phyloP scores from a whole-genome alignment of 2,797 vertebrate species.

The Forpus xanthops region DNA sequence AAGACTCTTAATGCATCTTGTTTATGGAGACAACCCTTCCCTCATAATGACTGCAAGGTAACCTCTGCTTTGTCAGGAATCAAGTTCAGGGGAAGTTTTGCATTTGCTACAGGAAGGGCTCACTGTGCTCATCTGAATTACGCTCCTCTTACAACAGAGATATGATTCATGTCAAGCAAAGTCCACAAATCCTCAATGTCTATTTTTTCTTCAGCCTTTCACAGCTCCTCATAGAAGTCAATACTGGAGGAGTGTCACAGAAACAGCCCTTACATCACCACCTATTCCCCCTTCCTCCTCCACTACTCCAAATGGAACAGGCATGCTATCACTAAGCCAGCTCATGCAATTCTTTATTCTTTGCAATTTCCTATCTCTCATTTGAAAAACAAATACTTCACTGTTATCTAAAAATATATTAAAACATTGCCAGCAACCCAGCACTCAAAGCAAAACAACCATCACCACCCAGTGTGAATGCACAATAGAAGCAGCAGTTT shows the following conservation, averaged over 20 bases:
- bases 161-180: background rate
- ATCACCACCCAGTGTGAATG: conserved; percentile 53
- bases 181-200: background rate
- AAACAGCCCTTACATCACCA: conserved; percentile 16
- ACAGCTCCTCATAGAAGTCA: background rate
- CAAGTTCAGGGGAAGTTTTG: background rate
- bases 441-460: conserved; percentile 55
- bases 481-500: conserved; percentile 47
- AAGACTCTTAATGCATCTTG: background rate
- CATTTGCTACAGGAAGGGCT: background rate
- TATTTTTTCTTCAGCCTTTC: background rate
- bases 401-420: conserved; percentile 66
- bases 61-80: background rate
- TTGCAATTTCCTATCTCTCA: conserved; percentile 64
- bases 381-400: conserved; percentile 65
- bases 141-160: background rate
- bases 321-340: conserved; percentile 29
- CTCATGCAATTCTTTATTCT: conserved; percentile 61
- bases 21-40: background rate
- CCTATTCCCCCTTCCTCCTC: conserved; percentile 9
- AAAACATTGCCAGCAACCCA: conserved; percentile 54
- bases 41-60: background rate
- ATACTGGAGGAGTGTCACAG: background rate
- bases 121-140: background rate
- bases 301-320: conserved; percentile 24